phyloP scores from a whole-genome alignment of 2,888 invertebrate genomes.

The Agrypnus murinus region DNA sequence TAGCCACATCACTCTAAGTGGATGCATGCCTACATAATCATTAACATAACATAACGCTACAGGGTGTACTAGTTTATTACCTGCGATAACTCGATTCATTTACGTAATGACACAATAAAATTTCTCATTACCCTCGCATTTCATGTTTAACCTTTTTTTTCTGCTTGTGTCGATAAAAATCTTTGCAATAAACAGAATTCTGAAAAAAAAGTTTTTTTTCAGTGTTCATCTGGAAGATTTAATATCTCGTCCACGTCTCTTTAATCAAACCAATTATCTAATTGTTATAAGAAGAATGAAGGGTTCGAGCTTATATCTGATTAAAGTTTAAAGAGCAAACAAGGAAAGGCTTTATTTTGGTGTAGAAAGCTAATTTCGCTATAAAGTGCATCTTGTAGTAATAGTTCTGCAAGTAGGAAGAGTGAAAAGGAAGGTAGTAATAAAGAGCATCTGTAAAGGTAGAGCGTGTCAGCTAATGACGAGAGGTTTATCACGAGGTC shows the following conservation, averaged over 20 bases:
- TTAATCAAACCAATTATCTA: neutral
- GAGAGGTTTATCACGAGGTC: conserved; percentile 53
- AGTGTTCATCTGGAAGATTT: too few relatives aligned
- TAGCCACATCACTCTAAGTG: conserved; percentile 48
- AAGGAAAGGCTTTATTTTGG: conserved; percentile 18
- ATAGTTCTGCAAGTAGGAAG: conserved; percentile 41
- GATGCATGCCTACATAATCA: conserved; percentile 36
- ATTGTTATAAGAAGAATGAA: too few relatives aligned
- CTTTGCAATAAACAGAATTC: conserved; percentile 20
- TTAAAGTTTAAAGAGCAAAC: conserved; percentile 11
- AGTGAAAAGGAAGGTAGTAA: conserved; percentile 50
- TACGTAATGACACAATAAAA: conserved; percentile 48
- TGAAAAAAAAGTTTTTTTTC: conserved; percentile 3
- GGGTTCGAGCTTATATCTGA: neutral
- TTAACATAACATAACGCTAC: conserved; percentile 40
- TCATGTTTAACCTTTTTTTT: conserved; percentile 36
- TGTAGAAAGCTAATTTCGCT: conserved; percentile 13
- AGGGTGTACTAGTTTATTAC: conserved; percentile 39
- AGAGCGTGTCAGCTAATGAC: conserved; percentile 54
- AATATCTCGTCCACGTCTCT: too few relatives aligned
- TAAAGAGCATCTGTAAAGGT: conserved; percentile 56
- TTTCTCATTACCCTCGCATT: conserved; percentile 44
- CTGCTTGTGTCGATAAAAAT: conserved; percentile 26
- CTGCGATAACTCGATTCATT: conserved; percentile 47
- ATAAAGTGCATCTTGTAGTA: conserved; percentile 38